These are phyloP conservation scores for Sepiola atlantica DNA, from an alignment of 2,888 invertebrate genomes.

Conservation along the genomic window DNA sequence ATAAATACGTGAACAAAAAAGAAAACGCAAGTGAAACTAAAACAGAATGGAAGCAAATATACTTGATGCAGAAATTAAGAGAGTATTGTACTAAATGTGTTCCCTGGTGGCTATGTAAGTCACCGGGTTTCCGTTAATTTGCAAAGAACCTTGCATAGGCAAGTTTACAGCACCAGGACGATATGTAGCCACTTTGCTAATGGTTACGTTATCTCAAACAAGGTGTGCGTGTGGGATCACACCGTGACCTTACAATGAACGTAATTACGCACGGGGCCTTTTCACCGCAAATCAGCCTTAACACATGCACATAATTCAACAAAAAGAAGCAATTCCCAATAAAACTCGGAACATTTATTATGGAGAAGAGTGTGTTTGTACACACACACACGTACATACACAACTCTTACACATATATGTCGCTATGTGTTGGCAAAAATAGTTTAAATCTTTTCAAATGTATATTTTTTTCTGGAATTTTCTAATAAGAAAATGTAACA, in stretches of 20 bases:
- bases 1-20: background rate
- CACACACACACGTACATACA: background rate
- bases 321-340: background rate
- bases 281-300: background rate
- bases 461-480: no score
- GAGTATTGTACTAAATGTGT: background rate
- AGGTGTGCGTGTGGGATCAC: conserved; percentile 12
- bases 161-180: background rate
- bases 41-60: background rate
- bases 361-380: background rate
- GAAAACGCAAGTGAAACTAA: background rate
- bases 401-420: background rate
- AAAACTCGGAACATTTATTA: background rate
- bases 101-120: conserved; percentile 21
- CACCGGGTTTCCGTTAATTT: conserved; percentile 14
- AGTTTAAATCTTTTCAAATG: background rate
- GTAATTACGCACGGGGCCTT: background rate
- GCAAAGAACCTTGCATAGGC: background rate
- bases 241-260: conserved; percentile 32
- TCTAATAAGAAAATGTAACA: background rate
- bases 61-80: background rate
- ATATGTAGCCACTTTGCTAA: background rate
- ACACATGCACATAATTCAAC: conserved; percentile 32
- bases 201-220: background rate
- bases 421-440: no score